Base-by-base conservation (phyloP, 2,888 invertebrate genomes). In the Pelosia muscerda region DNA sequence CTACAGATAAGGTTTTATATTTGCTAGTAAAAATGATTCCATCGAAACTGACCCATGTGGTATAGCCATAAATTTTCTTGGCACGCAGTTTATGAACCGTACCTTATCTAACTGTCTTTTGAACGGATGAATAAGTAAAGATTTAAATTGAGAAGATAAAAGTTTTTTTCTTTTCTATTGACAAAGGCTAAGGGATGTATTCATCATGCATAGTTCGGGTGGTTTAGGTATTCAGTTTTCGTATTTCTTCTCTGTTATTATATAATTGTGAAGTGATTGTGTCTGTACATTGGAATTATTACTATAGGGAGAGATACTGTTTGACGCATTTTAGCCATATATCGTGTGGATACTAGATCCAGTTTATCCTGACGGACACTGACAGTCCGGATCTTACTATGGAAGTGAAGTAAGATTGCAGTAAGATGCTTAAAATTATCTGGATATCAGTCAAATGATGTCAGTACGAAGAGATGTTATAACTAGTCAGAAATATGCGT, bases 61-160 rank as follows among this genome's bases (percentile, higher is more conserved):
- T 81, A 73, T 77, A 79, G 71, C 69, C 65, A 79, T 81, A 83
- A 82, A 86, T 88, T 86, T 83, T 86, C 86, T 84, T 74, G 61
- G 69, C 80, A 75, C 85, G 66, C 84, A 86, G 73, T 88, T 88
- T 88, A 89, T 88, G 87, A 85, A 74, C 76, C 82, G 84, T 79
- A 75, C 83, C 82, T 86, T 87, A 87, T 87, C 87, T 79, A 58
- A 66, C 2, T 23, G 65, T 59, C 67, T 58, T 78, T 76, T 69
- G 65, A 66, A 73, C 75, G 79, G 63, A n/a, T 75, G 79, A 75
- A 49, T 71, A 75, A 64, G 26, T 62, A 72, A 76, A 73, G 65
- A 26, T 68, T 68, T 63, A 68, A 74, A 78, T 74, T 71, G 64
- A 71, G 56, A 61, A 60, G 59, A 61, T 72, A 55, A 22, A 2